Base-by-base conservation (phyloP, 2,113 vertebrate species). In the Pluvialis apricaria region DNA sequence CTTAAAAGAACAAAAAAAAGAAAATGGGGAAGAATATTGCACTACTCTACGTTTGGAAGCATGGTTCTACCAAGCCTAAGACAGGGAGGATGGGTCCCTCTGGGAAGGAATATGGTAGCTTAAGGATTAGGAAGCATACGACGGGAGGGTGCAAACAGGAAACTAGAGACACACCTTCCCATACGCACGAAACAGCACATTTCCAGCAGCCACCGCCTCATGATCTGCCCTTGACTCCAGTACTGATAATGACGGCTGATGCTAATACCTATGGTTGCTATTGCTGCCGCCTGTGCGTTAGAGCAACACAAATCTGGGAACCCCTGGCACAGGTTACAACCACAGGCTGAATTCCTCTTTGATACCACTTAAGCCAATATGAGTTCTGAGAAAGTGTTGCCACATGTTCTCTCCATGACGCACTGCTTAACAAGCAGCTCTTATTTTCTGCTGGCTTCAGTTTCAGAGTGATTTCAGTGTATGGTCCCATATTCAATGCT, bases 301-400 rank as follows among this genome's bases (percentile, higher is more conserved):
- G 2, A 70, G 65, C 49, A 68, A 55, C 38, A 44, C 38, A 60
- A 64, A 79, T 61, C 58, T 61, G 65, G 92, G 88, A 96, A 62
- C 7, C 12, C 51, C 61, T 87, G 92, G 87, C 87, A 94, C 44
- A 85, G 84, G 85, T 60, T 92, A 76, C 71, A 90, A 38, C 52
- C 73, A 64, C 66, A 93, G 82, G n/a, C 78, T 90, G 90, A 93
- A 97, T 88, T 93, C 92, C 92, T 90, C 82, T 93, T 76, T 64
- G 70, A 78, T 88, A 92, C 75, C 82, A 92, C 75, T 93, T 76
- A 93, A 88, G 52, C 52, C 85, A 96, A 42, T 31, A 58, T 11
- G 36, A 93, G 57, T 93, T 95, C 95, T 93, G 71, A 95, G 94
- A 97, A 96, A 92, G 62, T 64, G 52, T 51, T 93, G 95, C 85